phyloP scores from a whole-genome alignment of 2,888 invertebrate genomes.

The Agapostemon virescens region DNA sequence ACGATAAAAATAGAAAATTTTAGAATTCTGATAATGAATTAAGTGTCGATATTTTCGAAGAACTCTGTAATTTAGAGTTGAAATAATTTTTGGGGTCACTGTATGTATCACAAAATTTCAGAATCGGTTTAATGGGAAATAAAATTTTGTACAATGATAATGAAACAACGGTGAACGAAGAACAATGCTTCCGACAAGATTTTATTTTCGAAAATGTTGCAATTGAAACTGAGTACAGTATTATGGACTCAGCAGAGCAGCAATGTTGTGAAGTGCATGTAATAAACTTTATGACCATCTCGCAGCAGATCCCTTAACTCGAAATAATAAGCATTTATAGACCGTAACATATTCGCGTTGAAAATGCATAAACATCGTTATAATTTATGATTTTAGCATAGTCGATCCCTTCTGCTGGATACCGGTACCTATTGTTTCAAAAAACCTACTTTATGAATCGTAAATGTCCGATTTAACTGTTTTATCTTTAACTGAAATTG shows the following conservation, averaged over 20 bases:
- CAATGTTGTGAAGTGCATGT: slow-evolving; percentile 20
- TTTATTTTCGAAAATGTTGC: not conserved
- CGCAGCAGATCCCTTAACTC: slow-evolving; percentile 31
- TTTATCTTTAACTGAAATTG: not conserved
- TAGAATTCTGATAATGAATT: not conserved
- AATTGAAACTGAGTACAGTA: not conserved
- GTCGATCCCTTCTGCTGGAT: slow-evolving; percentile 12
- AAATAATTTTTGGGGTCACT: not conserved
- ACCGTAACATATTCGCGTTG: slow-evolving; percentile 48
- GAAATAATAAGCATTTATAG: slow-evolving; percentile 63
- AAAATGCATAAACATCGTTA: slow-evolving; percentile 48
- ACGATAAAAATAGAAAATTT: too few species aligned
- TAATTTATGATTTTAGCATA: slow-evolving; percentile 51
- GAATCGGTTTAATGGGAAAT: too few species aligned
- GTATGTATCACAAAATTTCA: not conserved
- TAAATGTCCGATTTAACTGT: slow-evolving; percentile 9
- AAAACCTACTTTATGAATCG: not conserved
- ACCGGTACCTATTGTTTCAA: not conserved
- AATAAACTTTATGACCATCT: slow-evolving; percentile 43
- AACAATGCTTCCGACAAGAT: not conserved
- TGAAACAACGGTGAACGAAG: too few species aligned
- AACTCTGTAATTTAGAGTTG: not conserved
- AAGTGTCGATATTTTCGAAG: not conserved
- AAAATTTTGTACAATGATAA: too few species aligned
- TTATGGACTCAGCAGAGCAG: slow-evolving; percentile 32